phyloP scores from a whole-genome alignment of 2,113 vertebrate genomes.

The Xiphias gladius region DNA sequence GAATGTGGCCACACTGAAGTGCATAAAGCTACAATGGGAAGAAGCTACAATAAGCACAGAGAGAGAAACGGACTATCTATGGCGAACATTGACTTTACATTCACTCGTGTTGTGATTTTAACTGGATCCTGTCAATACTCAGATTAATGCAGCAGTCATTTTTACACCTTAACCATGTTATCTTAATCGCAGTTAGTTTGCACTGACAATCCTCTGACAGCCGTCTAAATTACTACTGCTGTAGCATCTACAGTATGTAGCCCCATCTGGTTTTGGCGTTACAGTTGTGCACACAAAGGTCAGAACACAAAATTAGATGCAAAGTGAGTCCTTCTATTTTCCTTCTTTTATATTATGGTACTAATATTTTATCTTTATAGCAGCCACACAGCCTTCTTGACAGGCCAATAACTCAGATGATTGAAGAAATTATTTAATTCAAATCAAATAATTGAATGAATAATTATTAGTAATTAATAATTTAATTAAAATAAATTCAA shows the following conservation, averaged over 20 bases:
- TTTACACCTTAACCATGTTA: conserved; percentile 9
- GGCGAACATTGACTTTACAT: neutral
- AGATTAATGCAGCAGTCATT: neutral
- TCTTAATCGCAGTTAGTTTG: neutral
- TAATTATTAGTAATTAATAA: too few species aligned
- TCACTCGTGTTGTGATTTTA: neutral
- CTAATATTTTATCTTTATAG: neutral
- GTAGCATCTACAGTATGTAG: neutral
- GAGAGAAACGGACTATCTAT: neutral
- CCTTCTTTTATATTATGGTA: neutral
- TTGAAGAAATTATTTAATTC: neutral
- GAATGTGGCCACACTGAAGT: neutral
- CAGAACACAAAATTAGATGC: neutral
- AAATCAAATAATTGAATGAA: too few species aligned
- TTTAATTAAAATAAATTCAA: too few species aligned
- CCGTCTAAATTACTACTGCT: neutral
- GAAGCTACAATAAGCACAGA: neutral
- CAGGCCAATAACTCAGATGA: neutral
- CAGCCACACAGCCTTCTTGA: neutral
- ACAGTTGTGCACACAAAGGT: neutral
- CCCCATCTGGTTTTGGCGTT: neutral
- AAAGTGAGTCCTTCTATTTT: neutral
- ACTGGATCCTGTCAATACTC: conserved; percentile 8
- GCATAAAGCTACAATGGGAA: neutral
- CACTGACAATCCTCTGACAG: neutral